Evolutionary conservation across 1,140 invertebrate species (phyloP).

Genomic region (Heliconius himera): DNA sequence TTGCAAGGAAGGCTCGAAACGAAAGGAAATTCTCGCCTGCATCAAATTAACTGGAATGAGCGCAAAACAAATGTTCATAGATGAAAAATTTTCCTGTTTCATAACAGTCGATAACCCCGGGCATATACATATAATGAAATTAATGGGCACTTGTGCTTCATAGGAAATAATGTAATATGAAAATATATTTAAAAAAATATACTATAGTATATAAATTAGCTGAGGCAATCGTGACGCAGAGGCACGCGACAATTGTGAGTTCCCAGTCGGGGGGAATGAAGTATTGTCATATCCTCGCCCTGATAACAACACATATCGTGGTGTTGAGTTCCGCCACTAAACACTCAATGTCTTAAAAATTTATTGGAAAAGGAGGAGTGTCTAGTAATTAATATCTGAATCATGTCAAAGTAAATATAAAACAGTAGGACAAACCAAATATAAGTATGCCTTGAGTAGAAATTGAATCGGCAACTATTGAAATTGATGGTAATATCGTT

Average conservation of each 20-base stretch:
- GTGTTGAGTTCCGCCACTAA: too few relatives aligned
- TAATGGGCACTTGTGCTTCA: conserved; percentile 46
- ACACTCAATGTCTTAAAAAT: too few relatives aligned
- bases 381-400: background rate
- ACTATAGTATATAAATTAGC: background rate
- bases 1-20: conserved; percentile 71
- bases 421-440: background rate
- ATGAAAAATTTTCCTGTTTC: conserved; percentile 71
- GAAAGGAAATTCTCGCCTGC: conserved; percentile 69
- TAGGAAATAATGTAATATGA: conserved; percentile 17
- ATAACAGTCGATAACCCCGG: conserved; percentile 74
- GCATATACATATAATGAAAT: conserved; percentile 70
- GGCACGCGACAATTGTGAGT: too few relatives aligned
- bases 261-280: too few relatives aligned
- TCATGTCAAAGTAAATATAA: background rate
- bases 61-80: conserved; percentile 62
- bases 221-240: background rate
- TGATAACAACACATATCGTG: too few relatives aligned
- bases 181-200: background rate
- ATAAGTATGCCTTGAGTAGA: background rate
- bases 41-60: conserved; percentile 72
- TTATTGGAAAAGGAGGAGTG: too few relatives aligned
- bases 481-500: background rate
- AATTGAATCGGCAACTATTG: background rate
- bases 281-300: too few relatives aligned